A percentile compares a stretch with the other conserved stretches of the same genome.
phyloP scores from a whole-genome alignment of 2,888 invertebrate species.

The Cremastinae sp. region DNA sequence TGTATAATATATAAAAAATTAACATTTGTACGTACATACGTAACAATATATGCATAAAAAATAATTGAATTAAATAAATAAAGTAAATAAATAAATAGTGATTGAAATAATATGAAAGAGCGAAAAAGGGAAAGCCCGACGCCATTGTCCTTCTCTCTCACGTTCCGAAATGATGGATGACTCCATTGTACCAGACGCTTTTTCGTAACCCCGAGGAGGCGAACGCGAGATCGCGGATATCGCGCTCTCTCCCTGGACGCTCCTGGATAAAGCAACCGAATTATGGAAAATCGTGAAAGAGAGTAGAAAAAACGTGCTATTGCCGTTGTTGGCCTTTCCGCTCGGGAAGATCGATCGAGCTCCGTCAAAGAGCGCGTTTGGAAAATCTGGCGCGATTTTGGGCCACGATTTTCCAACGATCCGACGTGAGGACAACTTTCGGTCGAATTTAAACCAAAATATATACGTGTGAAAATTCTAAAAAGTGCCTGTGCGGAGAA shows the following conservation, averaged over 20 bases:
- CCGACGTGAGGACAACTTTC: background rate
- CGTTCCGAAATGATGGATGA: slow-evolving; percentile 78
- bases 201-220: slow-evolving; percentile 55
- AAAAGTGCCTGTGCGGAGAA: background rate
- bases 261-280: slow-evolving; percentile 76
- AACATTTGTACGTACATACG: background rate
- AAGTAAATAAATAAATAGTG: background rate
- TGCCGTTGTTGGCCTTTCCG: slow-evolving; percentile 50
- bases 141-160: slow-evolving; percentile 34
- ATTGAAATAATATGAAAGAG: slow-evolving; percentile 36
- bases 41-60: background rate
- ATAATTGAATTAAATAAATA: too few relatives aligned
- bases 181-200: slow-evolving; percentile 76
- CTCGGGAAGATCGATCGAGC: slow-evolving; percentile 61
- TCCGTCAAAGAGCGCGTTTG: slow-evolving; percentile 25
- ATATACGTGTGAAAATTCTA: too few relatives aligned
- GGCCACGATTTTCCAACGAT: slow-evolving; percentile 8
- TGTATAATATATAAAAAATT: too few relatives aligned
- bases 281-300: slow-evolving; percentile 75
- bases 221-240: too few relatives aligned
- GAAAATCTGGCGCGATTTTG: background rate
- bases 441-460: background rate
- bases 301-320: slow-evolving; percentile 60
- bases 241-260: slow-evolving; percentile 48
- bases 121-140: too few relatives aligned